Evolutionary conservation across 2,888 invertebrate genomes (phyloP), one percentile per base, ranked within the genome.

Genomic region (Cryptus viduatorius): DNA sequence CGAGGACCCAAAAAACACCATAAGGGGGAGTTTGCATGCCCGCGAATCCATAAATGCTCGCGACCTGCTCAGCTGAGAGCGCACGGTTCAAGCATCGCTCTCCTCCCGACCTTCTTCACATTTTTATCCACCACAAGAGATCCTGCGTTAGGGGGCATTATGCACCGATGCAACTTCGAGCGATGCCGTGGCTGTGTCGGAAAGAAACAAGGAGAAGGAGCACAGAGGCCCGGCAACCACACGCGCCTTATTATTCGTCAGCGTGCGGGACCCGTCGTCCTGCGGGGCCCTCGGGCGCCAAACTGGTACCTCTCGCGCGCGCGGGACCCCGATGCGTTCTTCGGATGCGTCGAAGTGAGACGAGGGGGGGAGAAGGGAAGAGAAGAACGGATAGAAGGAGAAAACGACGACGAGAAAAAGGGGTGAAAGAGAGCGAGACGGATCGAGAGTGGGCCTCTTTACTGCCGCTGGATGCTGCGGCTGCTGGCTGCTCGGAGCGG

Each of bases 261-360:
- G 68, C 53, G 44, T 76, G 65, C 80, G 77, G 79, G 83, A 56
- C 79, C 79, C 69, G 71, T 56, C 59, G 61, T 79, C 48, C 46
- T 42, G 48, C 72, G 53, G 77, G 79, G 77, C 83, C 77, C 64
- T 24, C 72, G 80, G 73, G 77, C 73, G 68, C 84, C 80, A 80
- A 84, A 84, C 84, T 84, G 84, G 85, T 85, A 68, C 64, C 73
- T 73, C 77, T 61, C 76, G 68, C 69, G 72, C 78, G 31, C 78
- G 82, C 79, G 76, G 72, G 72, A 37, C 4, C 37, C 37, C 76
- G 82, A 85, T 86, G 72, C 82, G 59, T 85, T 79, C 80, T 85
- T 79, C 80, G 69, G 16, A 82, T 48, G 82, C 46, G 77, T 59
- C n/a, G 61, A 46, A 69, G 69, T 31, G 61, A 79, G 61, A 79